Evolutionary conservation across 2,797 vertebrate genomes (phyloP).

Genomic region (Melanotaenia nigrans): DNA sequence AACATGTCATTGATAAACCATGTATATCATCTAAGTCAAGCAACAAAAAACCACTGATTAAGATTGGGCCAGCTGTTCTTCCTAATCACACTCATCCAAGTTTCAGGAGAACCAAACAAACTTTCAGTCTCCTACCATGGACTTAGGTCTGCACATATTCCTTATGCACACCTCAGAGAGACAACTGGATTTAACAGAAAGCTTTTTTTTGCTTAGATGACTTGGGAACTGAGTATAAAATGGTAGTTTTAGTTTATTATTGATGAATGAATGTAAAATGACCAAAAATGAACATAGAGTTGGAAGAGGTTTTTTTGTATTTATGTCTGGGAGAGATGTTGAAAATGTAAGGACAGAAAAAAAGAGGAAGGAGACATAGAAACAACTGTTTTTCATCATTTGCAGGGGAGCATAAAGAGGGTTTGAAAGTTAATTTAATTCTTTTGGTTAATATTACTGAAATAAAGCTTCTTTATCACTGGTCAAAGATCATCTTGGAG

Average conservation of each 20-base stretch:
- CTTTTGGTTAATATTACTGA: neutral
- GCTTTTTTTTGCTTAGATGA: neutral
- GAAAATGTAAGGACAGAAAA: neutral
- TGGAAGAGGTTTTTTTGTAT: neutral
- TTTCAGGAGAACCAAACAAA: neutral
- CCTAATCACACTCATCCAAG: neutral
- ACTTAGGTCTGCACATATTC: neutral
- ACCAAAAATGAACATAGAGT: neutral
- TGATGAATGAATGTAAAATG: neutral
- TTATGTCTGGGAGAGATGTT: neutral
- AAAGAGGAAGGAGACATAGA: neutral
- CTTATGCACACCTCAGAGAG: neutral
- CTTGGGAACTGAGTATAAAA: too few relatives aligned
- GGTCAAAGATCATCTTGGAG: neutral
- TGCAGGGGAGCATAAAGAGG: neutral
- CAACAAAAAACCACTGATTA: too few relatives aligned
- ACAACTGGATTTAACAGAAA: neutral
- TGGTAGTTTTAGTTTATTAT: neutral
- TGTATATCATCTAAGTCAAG: too few relatives aligned
- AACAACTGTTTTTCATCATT: neutral
- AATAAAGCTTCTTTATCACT: neutral
- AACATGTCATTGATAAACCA: too few relatives aligned
- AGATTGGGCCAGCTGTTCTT: too few relatives aligned
- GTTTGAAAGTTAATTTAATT: conserved; percentile 4
- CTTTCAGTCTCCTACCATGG: neutral